Conservation (phyloP, 2,113 vertebrate species). For the Cheilinus undulatus region DNA sequence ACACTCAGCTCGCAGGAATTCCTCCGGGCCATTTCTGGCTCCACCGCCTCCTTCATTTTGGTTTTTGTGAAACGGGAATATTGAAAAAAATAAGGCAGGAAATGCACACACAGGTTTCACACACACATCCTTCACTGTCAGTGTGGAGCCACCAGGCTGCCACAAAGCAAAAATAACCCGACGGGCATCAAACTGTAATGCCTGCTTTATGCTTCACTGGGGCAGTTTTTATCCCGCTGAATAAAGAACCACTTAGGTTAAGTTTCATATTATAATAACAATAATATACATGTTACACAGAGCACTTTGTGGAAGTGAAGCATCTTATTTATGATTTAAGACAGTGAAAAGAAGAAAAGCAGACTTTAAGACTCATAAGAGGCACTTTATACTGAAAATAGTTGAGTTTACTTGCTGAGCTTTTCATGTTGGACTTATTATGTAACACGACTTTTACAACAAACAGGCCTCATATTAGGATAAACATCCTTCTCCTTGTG, state of each 20-base stretch:
- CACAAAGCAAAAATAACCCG: conserved; percentile 47
- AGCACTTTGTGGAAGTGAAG: not conserved
- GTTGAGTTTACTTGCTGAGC: not conserved
- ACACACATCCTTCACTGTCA: conserved; percentile 63
- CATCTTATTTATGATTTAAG: not conserved
- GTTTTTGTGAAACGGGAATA: conserved; percentile 39
- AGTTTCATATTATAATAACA: not conserved
- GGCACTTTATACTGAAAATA: not conserved
- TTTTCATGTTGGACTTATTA: not conserved
- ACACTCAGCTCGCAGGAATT: conserved; percentile 33
- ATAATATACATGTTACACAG: not conserved
- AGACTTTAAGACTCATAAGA: not conserved
- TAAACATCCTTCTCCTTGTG: not conserved
- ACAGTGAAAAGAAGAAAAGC: not conserved
- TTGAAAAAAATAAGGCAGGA: conserved; percentile 25
- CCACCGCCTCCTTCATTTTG: conserved; percentile 30
- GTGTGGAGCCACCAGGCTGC: conserved; percentile 50
- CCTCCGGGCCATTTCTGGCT: conserved; percentile 40
- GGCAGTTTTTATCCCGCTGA: not conserved
- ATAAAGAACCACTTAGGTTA: not conserved
- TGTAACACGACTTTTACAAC: not conserved
- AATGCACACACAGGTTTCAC: conserved; percentile 30
- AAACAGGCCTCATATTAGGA: not conserved
- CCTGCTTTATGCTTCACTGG: not conserved
- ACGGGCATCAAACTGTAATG: not conserved